Evolutionary conservation across 2,113 vertebrate species (phyloP), one percentile per base, ranked within the genome.

Genomic region (Scalopus aquaticus): DNA sequence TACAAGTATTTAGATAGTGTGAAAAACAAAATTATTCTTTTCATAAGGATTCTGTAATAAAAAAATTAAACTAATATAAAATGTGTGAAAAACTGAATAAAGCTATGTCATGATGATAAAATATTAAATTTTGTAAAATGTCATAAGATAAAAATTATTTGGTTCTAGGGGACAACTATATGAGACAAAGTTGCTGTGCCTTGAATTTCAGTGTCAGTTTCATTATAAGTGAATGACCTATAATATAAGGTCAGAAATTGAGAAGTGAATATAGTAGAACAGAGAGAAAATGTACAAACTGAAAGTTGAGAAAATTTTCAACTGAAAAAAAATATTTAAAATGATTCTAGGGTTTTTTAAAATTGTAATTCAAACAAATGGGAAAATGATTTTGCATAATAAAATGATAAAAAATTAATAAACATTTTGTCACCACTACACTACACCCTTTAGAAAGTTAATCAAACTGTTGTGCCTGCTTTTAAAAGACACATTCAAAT

Each of bases 21-120:
- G 32, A 90, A 94, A 93, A 67, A 70, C 2, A 67, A 89, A 93
- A 85, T 32, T 73, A 10, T 39, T 81, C 17, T 95, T 62, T 95
- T 56, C 44, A 83, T 30, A 87, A 80, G 46, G 13, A 76, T 39
- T 80, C 42, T 17, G 44, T 83, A 88, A 77, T 70, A 64, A 88
- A 91, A n/a, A 82, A 94, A 56, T 58, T 65, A 94, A 92, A 49
- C 15, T 46, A 56, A 80, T 35, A 42, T 51, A 60, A 93, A 80
- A 74, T 77, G 2, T 80, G 39, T 88, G 56, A 54, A 49, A 88
- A 90, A 51, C 35, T 51, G 32, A 93, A 28, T 67, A 76, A 89
- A 72, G 32, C n/a, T 51, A 17, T 74, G 46, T 22, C 35, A 32
- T 77, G 37, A 88, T 37, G 28, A n/a, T 49, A 73, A 93, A 72